A percentile compares a stretch with the other conserved stretches of the same genome.
Evolutionary conservation across 2,113 vertebrate species (phyloP).

Genomic region (Ascaphus truei): DNA sequence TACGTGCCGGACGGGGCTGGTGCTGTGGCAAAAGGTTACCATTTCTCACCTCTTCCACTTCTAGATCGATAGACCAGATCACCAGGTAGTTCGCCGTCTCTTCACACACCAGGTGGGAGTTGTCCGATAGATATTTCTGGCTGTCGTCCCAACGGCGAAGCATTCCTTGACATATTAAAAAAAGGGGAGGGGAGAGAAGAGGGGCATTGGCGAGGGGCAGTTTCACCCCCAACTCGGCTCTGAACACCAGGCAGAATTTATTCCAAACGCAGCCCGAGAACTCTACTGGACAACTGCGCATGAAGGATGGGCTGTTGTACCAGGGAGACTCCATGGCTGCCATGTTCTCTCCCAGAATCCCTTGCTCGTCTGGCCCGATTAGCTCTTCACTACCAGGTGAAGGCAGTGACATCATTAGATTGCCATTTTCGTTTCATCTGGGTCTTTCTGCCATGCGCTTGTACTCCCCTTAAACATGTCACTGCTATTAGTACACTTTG

Average conservation of each 20-base stretch:
- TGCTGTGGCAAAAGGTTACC: too few relatives aligned
- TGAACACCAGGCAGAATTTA: not conserved
- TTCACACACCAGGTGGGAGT: slow-evolving; percentile 84
- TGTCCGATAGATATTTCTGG: slow-evolving; percentile 88
- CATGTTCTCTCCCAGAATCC: not conserved
- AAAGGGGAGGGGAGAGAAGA: not conserved
- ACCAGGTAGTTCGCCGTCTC: slow-evolving; percentile 93
- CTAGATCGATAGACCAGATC: slow-evolving; percentile 94
- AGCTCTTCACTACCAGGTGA: too few relatives aligned
- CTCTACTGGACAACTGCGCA: too few relatives aligned
- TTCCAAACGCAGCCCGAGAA: too few relatives aligned
- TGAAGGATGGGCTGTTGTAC: too few relatives aligned
- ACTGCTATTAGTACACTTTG: too few relatives aligned
- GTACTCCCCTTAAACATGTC: too few relatives aligned
- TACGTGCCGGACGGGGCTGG: too few relatives aligned
- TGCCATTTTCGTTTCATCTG: too few relatives aligned
- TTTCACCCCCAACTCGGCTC: not conserved
- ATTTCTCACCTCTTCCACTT: slow-evolving; percentile 84
- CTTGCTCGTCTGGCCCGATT: not conserved
- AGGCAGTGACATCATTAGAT: too few relatives aligned
- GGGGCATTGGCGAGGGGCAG: not conserved
- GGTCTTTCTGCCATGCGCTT: too few relatives aligned
- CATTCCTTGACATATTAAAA: slow-evolving; percentile 76
- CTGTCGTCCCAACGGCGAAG: slow-evolving; percentile 91
- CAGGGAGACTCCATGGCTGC: not conserved